Evolutionary conservation across 1,140 invertebrate species (phyloP), one percentile per base, ranked within the genome.

Genomic region (Lordiphosa collinella): DNA sequence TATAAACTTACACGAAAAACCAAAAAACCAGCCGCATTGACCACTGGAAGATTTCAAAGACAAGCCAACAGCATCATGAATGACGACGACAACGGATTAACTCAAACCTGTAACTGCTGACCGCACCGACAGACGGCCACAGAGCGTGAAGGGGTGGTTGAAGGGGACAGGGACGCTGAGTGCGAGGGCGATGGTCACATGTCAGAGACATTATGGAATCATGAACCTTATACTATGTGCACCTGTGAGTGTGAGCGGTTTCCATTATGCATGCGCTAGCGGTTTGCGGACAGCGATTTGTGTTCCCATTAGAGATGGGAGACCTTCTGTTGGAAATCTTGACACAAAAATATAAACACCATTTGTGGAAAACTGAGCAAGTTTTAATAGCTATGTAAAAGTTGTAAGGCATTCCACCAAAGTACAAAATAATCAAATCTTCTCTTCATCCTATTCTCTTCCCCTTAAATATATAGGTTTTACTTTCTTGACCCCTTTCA

Each of bases 121-220:
- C 78, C 76, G 46, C 78, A 76, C 54, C 60, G 40, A 61, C 60
- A 62, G 49, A 44, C 46, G 50, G 35, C 9, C 52, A 4, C 12
- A 14, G 13, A 4, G 32, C 22, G n/a, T 13, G 48, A 14, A 3
- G 6, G 9, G n/a, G 25, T 4, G 9, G 13, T 9, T 12, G 36
- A n/a, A 32, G 8, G 51, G 10, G 50, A 43, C 12, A 36, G 10
- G 22, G 18, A 11, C 22, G 37, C 18, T 18, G 18, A n/a, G 10
- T 40, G 65, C 22, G 22, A 56, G 58, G 47, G 46, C 29, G 67
- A 47, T 29, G 52, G 55, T 54, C 78, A 63, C 71, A 82, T 76
- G 76, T 82, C 78, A 76, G 71, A 82, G 76, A 71, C 76, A 82
- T 82, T 82, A 82, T 82, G 58, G 66, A 82, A 71, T 82, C 76